Evolutionary conservation across 2,797 vertebrate species (phyloP).

Genomic region (Morelia viridis): DNA sequence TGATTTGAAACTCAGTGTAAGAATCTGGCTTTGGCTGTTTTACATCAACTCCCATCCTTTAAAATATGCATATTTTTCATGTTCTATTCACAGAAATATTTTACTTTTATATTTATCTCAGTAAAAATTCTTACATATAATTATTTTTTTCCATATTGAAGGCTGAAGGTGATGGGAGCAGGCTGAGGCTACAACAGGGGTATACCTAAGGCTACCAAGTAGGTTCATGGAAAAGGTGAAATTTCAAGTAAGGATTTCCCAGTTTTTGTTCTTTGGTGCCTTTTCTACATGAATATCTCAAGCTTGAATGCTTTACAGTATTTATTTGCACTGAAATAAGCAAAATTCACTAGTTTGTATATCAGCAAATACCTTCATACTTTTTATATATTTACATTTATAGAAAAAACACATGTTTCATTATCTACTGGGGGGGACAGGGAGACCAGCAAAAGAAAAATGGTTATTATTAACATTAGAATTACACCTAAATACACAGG

Average conservation of each 20-base stretch:
- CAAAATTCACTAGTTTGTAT: not conserved
- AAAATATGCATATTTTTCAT: not conserved
- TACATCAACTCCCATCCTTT: not conserved
- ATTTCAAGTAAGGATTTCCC: not conserved
- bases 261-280: not conserved
- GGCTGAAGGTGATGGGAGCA: not conserved
- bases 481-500: not conserved
- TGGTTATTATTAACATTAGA: not conserved
- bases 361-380: not conserved
- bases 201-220: not conserved
- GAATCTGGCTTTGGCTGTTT: not conserved
- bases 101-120: not conserved
- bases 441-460: not conserved
- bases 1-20: not conserved
- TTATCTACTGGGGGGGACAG: not conserved
- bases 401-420: not conserved
- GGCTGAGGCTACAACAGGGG: not conserved
- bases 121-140: not conserved
- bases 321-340: not conserved
- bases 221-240: not conserved
- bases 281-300: not conserved
- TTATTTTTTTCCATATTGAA: not conserved
- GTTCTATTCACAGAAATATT: not conserved
- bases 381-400: not conserved
- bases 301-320: not conserved